Conservation (phyloP, 2,113 vertebrate species). For the Engraulis encrasicolus region DNA sequence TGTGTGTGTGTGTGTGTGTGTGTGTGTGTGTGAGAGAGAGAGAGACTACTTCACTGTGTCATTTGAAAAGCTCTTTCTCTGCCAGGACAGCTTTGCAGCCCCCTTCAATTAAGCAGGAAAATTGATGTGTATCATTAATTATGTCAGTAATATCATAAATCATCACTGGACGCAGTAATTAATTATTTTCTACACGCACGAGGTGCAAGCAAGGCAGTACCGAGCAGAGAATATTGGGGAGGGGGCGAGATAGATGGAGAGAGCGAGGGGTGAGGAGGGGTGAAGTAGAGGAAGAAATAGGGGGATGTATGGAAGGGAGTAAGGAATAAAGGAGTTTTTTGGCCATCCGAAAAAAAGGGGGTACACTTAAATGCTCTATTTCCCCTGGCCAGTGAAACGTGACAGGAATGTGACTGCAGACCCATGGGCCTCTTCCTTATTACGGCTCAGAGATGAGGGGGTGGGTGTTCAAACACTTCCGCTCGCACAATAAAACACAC, state of each 20-base stretch:
- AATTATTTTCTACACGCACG: constrained; percentile 91
- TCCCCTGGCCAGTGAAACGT: constrained; percentile 74
- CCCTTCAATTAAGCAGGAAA: constrained; percentile 92
- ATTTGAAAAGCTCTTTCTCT: constrained; percentile 70
- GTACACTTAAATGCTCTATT: constrained; percentile 78
- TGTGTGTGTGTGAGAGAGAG: constrained; percentile 2
- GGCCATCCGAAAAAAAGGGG: constrained; percentile 66
- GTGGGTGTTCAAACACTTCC: background rate
- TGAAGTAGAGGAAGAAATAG: constrained; percentile 39
- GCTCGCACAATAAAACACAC: background rate
- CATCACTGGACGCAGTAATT: constrained; percentile 89
- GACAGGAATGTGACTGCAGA: constrained; percentile 74
- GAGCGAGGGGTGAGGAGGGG: constrained; percentile 45
- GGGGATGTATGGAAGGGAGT: no score
- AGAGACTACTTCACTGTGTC: constrained; percentile 56
- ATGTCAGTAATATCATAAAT: constrained; percentile 96
- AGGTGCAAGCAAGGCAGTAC: constrained; percentile 90
- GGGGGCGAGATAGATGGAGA: constrained; percentile 64
- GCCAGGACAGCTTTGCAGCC: constrained; percentile 70
- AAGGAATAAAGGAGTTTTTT: constrained; percentile 62
- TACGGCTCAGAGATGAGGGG: constrained; percentile 14
- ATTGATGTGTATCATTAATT: constrained; percentile 98
- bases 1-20: constrained; percentile 7
- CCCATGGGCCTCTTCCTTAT: constrained; percentile 49
- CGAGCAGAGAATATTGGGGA: constrained; percentile 84